Evolutionary conservation across 2,888 invertebrate genomes (phyloP), one percentile per base, ranked within the genome.

Genomic region (Kryphioiulus occultus): DNA sequence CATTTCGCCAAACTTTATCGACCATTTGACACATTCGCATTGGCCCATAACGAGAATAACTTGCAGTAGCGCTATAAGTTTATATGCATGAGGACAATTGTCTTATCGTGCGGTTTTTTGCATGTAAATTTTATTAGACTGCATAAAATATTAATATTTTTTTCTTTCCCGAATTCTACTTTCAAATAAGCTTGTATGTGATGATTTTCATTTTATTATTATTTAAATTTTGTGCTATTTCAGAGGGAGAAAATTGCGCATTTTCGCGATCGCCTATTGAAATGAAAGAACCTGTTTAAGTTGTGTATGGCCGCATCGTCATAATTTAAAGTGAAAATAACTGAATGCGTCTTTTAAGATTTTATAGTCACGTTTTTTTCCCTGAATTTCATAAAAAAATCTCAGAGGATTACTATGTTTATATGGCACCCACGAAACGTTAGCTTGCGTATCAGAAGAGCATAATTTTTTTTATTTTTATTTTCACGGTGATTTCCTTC

Each of bases 1-100:
- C 78, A 78, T 78, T 78, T 78, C 78, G 78, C 78, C 78, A 78
- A 78, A 78, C 78, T 78, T 78, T 78, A 78, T 78, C 78, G 78
- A 78, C 78, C 78, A 32, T 78, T 78, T 78, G 78, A 78, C 78
- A 78, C 78, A 32, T 78, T 78, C 78, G 30, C 78, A 30, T 78
- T 78, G 30, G 78, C 78, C 30, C 78, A 30, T 78, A 30, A 78
- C 30, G 30, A 12, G 78, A 78, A 78, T 78, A 78, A 78, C 78
- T 78, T 30, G 15, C 78, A 30, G 78, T 78, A 30, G 78, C 30
- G 30, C 30, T 30, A 78, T 78, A 78, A 32, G 30, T 78, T 78
- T 78, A 78, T 78, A 32, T 78, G 30, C 30, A 17, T 30, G 78
- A 78, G 30, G 78, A 78, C 78, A 78, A 78, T 78, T 30, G 78